phyloP scores from a whole-genome alignment of 2,888 invertebrate genomes.

The Microctonus aethiopoides region DNA sequence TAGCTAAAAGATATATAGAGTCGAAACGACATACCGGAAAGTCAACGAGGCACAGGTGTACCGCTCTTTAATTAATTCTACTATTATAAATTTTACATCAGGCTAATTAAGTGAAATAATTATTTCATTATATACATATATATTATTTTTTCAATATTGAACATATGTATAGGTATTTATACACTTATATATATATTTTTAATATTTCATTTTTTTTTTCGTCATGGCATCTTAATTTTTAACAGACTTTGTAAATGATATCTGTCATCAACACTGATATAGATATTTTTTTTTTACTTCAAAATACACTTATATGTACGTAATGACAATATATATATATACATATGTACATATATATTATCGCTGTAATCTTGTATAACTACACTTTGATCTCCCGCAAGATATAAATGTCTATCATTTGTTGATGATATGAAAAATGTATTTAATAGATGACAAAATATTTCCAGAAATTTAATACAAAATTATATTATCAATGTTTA shows the following conservation, averaged over 20 bases:
- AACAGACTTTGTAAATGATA: background rate
- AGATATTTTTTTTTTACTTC: background rate
- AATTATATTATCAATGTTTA: too few relatives aligned
- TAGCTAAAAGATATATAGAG: background rate
- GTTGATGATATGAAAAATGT: background rate
- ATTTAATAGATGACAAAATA: background rate
- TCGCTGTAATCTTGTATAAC: background rate
- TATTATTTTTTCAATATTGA: background rate
- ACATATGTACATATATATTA: background rate
- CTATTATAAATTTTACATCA: conserved; percentile 57
- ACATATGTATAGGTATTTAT: background rate
- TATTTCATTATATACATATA: background rate
- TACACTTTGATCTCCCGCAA: background rate
- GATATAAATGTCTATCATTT: background rate
- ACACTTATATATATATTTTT: background rate
- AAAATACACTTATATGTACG: too few relatives aligned
- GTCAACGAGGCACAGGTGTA: conserved; percentile 53
- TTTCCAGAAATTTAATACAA: background rate
- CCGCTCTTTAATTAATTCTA: conserved; percentile 59
- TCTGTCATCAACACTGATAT: conserved; percentile 4
- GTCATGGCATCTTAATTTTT: background rate
- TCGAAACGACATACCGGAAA: conserved; percentile 39
- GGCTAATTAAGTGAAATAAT: conserved; percentile 1
- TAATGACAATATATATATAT: too few relatives aligned
- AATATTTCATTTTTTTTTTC: background rate